Evolutionary conservation across 2,113 vertebrate genomes (phyloP).

Genomic region (Cepphus grylle): DNA sequence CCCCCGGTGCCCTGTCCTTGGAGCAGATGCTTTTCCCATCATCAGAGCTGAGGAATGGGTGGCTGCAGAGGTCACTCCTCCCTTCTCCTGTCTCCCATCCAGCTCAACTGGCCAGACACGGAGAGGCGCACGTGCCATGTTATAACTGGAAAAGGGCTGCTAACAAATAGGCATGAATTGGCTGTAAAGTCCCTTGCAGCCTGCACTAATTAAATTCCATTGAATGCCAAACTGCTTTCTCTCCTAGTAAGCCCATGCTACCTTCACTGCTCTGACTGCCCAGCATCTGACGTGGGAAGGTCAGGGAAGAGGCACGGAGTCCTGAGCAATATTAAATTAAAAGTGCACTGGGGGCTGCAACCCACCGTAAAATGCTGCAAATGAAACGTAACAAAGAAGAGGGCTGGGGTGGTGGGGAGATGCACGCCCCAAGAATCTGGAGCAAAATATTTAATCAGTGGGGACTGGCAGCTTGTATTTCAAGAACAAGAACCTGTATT

Average conservation of each 20-base stretch:
- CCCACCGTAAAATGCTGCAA: neutral
- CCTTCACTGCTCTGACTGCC: neutral
- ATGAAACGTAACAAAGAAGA: neutral
- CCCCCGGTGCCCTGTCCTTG: accelerated
- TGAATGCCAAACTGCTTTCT: neutral
- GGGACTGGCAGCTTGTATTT: neutral
- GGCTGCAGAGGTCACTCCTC: neutral
- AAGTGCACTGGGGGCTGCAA: accelerated
- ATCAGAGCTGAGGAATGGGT: neutral
- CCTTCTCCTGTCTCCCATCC: neutral
- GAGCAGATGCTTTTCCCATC: accelerated
- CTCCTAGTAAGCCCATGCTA: neutral
- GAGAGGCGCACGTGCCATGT: accelerated
- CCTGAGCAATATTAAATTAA: neutral
- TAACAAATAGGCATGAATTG: neutral
- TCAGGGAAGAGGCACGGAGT: accelerated
- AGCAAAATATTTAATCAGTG: neutral
- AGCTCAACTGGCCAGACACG: neutral
- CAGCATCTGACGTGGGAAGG: neutral
- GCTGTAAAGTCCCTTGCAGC: neutral
- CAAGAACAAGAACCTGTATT: neutral
- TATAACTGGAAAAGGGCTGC: neutral
- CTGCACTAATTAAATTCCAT: neutral
- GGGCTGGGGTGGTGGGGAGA: no score
- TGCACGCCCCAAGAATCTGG: neutral